A percentile compares a stretch with the other conserved stretches of the same genome.
Evolutionary conservation across 1,140 invertebrate genomes (phyloP).

Genomic region (Caenorhabditis inopinata): DNA sequence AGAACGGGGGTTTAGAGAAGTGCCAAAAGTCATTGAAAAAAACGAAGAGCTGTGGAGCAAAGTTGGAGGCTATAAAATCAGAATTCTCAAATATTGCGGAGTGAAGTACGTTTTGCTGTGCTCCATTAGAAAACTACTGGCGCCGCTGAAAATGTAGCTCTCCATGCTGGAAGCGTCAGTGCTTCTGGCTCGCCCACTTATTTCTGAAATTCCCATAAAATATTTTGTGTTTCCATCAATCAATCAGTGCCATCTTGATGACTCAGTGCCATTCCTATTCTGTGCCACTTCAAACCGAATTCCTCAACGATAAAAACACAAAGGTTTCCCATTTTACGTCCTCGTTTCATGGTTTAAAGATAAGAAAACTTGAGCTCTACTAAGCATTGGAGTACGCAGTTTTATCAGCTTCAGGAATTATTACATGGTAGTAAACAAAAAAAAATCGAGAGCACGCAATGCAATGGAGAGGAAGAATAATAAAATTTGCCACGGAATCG

Average conservation of each 20-base stretch:
- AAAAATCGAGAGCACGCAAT: background rate
- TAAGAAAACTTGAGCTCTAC: slow-evolving; percentile 26
- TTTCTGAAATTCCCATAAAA: too few species aligned
- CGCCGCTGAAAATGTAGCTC: too few species aligned
- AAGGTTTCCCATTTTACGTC: background rate
- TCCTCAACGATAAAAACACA: background rate
- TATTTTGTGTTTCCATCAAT: too few species aligned
- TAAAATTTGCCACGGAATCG: too few species aligned
- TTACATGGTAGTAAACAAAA: slow-evolving; percentile 2
- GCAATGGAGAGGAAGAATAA: background rate
- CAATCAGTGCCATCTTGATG: background rate
- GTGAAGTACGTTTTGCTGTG: too few species aligned
- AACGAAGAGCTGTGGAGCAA: too few species aligned
- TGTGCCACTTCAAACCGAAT: background rate
- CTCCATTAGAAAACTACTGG: too few species aligned
- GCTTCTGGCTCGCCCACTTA: too few species aligned
- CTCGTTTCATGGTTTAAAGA: background rate
- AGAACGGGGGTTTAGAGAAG: background rate
- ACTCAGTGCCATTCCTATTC: background rate
- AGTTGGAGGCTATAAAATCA: too few species aligned
- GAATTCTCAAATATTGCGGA: too few species aligned
- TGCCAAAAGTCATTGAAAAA: slow-evolving; percentile 4
- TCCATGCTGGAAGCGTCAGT: too few species aligned
- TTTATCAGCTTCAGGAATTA: background rate
- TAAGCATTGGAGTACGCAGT: slow-evolving; percentile 11